Percentiles rank a stretch among this genome's conserved stretches.
phyloP scores from a whole-genome alignment of 2,113 vertebrate genomes.

The Mystacornis crossleyi region DNA sequence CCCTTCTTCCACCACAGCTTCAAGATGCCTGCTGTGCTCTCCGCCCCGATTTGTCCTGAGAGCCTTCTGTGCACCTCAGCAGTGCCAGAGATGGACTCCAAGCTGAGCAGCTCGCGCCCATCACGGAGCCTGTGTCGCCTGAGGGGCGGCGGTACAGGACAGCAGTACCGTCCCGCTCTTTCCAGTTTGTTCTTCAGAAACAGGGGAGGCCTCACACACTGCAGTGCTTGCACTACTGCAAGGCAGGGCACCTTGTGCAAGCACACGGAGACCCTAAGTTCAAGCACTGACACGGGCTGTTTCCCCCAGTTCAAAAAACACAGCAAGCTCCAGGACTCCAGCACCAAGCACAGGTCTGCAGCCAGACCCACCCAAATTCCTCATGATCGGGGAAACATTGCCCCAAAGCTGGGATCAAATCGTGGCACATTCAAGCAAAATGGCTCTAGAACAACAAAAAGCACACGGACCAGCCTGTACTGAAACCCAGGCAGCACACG shows the following conservation, averaged over 20 bases:
- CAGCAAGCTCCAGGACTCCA: background rate
- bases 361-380: background rate
- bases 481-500: background rate
- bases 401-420: background rate
- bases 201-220: background rate
- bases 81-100: background rate
- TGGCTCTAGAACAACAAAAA: background rate
- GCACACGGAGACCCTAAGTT: accelerated
- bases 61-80: background rate
- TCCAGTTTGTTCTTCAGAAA: background rate
- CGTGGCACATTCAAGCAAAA: background rate
- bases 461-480: accelerated
- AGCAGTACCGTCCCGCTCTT: background rate
- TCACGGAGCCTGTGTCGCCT: background rate
- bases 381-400: accelerated
- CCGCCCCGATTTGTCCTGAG: background rate
- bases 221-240: background rate
- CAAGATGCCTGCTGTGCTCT: background rate
- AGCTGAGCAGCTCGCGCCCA: background rate
- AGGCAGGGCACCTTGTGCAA: background rate
- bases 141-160: background rate
- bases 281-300: background rate
- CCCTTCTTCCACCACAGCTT: background rate
- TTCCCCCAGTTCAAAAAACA: background rate
- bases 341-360: background rate